Base-by-base conservation (phyloP, 2,888 invertebrate genomes). In the Ligdia adustata region DNA sequence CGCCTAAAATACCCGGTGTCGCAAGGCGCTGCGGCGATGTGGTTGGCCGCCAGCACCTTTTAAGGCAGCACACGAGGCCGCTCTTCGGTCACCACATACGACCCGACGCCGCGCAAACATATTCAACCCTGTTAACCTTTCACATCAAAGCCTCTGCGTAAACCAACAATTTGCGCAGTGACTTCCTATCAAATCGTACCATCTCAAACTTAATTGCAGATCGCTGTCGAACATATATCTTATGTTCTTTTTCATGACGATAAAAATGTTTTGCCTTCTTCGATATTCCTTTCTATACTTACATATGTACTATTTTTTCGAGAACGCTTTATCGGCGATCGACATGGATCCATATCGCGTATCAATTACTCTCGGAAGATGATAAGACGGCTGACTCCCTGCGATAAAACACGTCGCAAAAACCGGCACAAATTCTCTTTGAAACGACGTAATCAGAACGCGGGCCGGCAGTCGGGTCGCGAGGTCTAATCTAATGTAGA, bases 11-110 rank as follows among this genome's bases (percentile, higher is more conserved):
- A 78, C 73, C 67, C 69, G 60, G 60, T 73, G 75, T 75, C 69
- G 76, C 72, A 74, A 76, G 69, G 73, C 54, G 60, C 54, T 34
- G 34, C 45, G 34, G 45, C 42, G 53, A 70, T 75, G 79, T 69
- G 61, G 81, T 70, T 63, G 82, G 67, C 83, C 84, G 78, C 69
- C 79, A 75, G 64, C 54, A 63, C 88, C 87, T 59, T 88, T 87
- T 85, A 89, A 70, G 89, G 89, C 58, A 44, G 55, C 52, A 69
- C 75, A 66, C 82, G 87, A 85, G 86, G 83, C 79, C 82, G 59
- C 54, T 45, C 56, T 60, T 59, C 54, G 49, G 57, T 61, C 62
- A 57, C 57, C 48, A 29, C 46, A 31, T 52, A 49, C 37, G 44
- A 53, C 33, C 42, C 50, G 54, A 55, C 48, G 43, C 39, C n/a